Percentiles rank a stretch among this genome's conserved stretches.
Conservation (phyloP, 1,140 invertebrate genomes). For the Cotesia glomerata region DNA sequence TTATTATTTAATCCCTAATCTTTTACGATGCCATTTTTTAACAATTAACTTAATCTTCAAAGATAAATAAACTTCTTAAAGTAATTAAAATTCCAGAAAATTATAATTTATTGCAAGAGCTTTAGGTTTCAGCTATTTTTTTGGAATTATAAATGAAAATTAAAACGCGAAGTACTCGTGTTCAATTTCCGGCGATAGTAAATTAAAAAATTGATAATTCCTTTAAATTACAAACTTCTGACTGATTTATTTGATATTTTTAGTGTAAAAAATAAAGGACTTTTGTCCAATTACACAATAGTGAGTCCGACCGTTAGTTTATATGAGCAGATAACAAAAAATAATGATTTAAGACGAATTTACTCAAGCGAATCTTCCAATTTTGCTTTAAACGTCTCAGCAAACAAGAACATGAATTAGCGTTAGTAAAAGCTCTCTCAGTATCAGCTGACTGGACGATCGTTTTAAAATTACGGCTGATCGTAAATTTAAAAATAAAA, state of each 20-base stretch:
- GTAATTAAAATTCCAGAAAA: no score
- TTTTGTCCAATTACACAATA: background rate
- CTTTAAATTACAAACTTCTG: no score
- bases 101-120: no score
- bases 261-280: background rate
- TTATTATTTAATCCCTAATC: background rate
- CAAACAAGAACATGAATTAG: background rate
- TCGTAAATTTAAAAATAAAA: slow-evolving; percentile 3
- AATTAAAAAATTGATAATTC: no score
- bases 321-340: background rate
- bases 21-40: no score
- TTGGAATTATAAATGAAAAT: no score
- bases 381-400: background rate
- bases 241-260: no score
- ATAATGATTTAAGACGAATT: background rate
- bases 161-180: no score
- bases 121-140: no score
- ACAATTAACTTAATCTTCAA: no score
- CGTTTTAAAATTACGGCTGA: slow-evolving; percentile 5
- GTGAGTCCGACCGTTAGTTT: background rate
- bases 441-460: background rate
- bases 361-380: slow-evolving; percentile 8
- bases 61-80: no score
- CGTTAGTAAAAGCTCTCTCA: background rate
- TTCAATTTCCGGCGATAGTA: no score